A percentile compares a stretch with the other conserved stretches of the same genome.
phyloP scores from a whole-genome alignment of 2,888 invertebrate genomes.

The Pachliopta kotzebuea region DNA sequence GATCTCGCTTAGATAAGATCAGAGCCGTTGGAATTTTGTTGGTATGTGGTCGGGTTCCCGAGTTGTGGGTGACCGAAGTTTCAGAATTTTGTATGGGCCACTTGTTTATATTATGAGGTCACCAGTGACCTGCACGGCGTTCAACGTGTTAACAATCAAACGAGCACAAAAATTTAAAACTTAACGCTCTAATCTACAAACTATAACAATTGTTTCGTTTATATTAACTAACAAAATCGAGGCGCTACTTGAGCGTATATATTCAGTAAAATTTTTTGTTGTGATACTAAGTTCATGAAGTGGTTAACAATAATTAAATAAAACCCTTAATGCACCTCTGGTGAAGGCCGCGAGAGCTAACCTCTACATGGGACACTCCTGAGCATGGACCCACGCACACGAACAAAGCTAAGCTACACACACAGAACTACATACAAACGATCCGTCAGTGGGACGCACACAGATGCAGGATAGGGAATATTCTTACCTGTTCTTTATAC shows the following conservation, averaged over 20 bases:
- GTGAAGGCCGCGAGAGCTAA: slow-evolving; percentile 73
- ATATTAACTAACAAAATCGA: too few relatives aligned
- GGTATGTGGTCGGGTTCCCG: too few relatives aligned
- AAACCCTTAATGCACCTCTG: slow-evolving; percentile 14
- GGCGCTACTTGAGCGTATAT: slow-evolving; percentile 30
- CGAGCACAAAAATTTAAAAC: too few relatives aligned
- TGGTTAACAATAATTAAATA: slow-evolving; percentile 24
- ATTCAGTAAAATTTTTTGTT: neutral
- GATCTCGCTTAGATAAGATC: too few relatives aligned
- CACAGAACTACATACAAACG: slow-evolving; percentile 43
- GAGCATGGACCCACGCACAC: slow-evolving; percentile 63
- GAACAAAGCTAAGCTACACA: slow-evolving; percentile 40
- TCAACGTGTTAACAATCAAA: too few relatives aligned
- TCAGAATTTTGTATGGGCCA: too few relatives aligned
- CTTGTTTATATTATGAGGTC: too few relatives aligned
- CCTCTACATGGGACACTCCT: slow-evolving; percentile 67
- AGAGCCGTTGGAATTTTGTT: too few relatives aligned
- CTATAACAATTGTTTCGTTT: too few relatives aligned
- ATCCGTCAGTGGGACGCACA: slow-evolving; percentile 45
- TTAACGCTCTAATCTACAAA: too few relatives aligned
- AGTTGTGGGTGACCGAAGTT: too few relatives aligned
- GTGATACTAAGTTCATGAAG: slow-evolving; percentile 10
- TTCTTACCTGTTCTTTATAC: slow-evolving; percentile 58
- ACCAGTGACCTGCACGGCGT: too few relatives aligned
- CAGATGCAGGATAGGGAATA: slow-evolving; percentile 44